Conservation (phyloP, 2,113 vertebrate species). For the Corynorhinus townsendii region DNA sequence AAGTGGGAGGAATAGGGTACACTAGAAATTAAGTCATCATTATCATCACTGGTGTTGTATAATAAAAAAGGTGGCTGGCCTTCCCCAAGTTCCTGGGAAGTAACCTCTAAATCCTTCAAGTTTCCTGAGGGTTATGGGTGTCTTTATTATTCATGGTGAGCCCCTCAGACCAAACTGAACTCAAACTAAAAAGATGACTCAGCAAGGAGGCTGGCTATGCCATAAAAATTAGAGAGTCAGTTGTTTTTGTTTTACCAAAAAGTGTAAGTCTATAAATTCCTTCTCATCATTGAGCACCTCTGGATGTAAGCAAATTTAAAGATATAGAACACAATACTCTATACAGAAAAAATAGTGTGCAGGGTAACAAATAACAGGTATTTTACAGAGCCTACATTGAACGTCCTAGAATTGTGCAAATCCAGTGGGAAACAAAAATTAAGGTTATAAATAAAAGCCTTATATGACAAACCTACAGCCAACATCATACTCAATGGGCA, state of each 20-base stretch:
- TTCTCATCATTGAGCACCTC: not conserved
- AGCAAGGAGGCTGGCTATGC: not conserved
- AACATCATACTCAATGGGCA: no score
- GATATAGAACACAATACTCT: not conserved
- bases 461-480: no score
- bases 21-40: not conserved
- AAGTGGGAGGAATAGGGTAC: not conserved
- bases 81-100: not conserved
- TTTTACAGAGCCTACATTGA: not conserved
- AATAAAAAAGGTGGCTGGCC: not conserved
- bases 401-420: not conserved
- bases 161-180: not conserved
- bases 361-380: not conserved
- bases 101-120: not conserved
- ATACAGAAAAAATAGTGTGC: not conserved
- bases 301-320: not conserved
- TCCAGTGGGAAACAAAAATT: not conserved
- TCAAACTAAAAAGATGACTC: not conserved
- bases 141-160: not conserved
- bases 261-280: not conserved
- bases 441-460: not conserved
- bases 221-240: not conserved
- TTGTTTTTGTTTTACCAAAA: not conserved
- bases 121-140: not conserved
- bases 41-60: not conserved